Conservation (phyloP, 2,113 vertebrate genomes). For the Furnarius figulus region DNA sequence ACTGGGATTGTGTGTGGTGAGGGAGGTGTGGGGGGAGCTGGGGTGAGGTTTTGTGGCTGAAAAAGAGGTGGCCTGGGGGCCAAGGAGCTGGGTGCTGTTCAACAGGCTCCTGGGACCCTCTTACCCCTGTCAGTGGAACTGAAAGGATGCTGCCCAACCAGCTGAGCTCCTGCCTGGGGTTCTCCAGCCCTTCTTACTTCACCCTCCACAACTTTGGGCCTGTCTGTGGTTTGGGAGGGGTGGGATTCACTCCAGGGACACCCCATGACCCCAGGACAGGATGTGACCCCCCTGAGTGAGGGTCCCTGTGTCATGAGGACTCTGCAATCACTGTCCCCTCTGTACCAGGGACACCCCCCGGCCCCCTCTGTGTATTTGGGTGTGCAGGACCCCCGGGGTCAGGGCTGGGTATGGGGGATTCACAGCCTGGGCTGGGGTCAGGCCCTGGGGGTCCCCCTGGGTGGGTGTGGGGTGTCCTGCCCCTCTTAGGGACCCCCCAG, state of each 20-base stretch:
- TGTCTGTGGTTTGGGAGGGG: rapidly evolving
- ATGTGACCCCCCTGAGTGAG: neutral
- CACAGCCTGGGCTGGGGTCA: no score
- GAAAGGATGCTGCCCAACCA: rapidly evolving
- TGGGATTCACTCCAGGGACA: rapidly evolving
- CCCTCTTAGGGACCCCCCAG: rapidly evolving
- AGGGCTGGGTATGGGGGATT: rapidly evolving
- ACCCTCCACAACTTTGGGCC: rapidly evolving
- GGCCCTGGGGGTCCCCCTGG: neutral
- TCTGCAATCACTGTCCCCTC: rapidly evolving
- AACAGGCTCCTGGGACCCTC: neutral
- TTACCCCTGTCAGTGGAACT: rapidly evolving
- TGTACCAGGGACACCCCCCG: rapidly evolving
- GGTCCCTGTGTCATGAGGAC: rapidly evolving
- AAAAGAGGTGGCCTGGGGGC: rapidly evolving
- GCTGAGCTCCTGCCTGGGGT: no score
- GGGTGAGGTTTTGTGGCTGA: neutral
- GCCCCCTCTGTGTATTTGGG: neutral
- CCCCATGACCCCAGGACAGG: neutral
- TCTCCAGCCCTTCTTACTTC: neutral
- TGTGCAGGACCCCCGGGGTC: no score
- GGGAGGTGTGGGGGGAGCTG: neutral
- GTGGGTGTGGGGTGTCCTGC: neutral
- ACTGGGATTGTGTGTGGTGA: neutral
- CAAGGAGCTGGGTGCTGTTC: rapidly evolving